Percentiles rank a stretch among this genome's conserved stretches.
phyloP scores from a whole-genome alignment of 2,797 vertebrate genomes.

The Muraenolepis orangiensis region DNA sequence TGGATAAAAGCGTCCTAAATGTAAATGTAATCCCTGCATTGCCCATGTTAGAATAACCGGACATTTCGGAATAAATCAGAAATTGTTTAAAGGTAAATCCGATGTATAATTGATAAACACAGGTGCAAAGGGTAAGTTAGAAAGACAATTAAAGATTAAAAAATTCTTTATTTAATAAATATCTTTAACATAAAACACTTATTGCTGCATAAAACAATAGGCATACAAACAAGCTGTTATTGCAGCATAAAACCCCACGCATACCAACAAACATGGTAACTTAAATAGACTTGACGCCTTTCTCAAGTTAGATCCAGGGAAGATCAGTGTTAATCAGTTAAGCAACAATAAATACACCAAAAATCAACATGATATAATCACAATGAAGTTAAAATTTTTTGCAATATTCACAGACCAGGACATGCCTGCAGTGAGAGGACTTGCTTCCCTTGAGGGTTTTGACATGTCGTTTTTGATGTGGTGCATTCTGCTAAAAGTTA shows the following conservation, averaged over 20 bases:
- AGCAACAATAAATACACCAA: background rate
- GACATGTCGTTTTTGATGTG: no score
- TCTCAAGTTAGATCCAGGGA: background rate
- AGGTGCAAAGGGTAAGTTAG: background rate
- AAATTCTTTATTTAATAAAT: conserved; percentile 20
- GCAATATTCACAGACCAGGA: no score
- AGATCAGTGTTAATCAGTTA: conserved; percentile 1
- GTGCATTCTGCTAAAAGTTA: no score
- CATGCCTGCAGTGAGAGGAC: no score
- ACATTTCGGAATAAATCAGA: no score
- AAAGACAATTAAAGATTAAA: background rate
- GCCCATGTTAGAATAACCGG: no score
- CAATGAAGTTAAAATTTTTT: background rate
- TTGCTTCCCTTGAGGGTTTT: no score
- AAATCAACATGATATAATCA: background rate
- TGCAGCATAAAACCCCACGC: conserved; percentile 32
- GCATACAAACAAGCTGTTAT: no score
- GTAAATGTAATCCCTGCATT: no score
- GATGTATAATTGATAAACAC: no score
- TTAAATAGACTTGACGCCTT: conserved; percentile 9
- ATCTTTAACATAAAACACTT: conserved; percentile 41
- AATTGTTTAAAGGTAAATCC: no score
- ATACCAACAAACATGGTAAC: conserved; percentile 17
- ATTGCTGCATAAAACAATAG: conserved; percentile 34
- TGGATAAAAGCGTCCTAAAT: no score